These are phyloP conservation scores for Ovibos moschatus DNA, from an alignment of 2,113 vertebrate genomes.

Conservation along the genomic window DNA sequence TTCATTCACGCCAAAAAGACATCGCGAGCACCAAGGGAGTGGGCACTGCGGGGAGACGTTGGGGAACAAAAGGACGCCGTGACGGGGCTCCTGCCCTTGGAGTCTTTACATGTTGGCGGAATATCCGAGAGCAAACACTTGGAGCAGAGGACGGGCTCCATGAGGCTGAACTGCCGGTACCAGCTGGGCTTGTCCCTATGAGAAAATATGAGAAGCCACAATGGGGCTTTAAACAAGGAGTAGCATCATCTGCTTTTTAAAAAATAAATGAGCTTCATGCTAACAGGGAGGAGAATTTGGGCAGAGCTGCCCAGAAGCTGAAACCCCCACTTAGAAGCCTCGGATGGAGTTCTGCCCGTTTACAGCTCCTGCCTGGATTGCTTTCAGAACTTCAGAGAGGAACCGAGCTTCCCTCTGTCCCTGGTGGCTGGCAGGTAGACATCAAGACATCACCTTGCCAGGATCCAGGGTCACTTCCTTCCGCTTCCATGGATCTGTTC, in stretches of 20 bases:
- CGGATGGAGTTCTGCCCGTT: neutral
- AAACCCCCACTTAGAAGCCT: neutral
- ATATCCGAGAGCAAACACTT: neutral
- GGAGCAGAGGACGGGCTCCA: neutral
- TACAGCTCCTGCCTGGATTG: neutral
- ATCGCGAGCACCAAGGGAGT: too few species aligned
- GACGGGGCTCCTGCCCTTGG: neutral
- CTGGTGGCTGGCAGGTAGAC: neutral
- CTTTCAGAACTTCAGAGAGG: neutral
- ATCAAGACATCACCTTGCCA: neutral
- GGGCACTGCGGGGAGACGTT: rapidly evolving
- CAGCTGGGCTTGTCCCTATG: neutral
- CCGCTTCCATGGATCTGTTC: neutral
- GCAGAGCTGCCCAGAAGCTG: neutral
- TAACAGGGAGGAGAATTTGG: neutral
- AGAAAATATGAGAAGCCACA: neutral
- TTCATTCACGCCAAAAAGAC: neutral
- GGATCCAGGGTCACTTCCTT: neutral
- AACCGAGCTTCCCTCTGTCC: neutral
- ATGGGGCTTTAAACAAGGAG: neutral
- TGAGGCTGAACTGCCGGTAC: neutral
- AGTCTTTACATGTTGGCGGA: rapidly evolving
- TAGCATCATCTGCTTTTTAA: neutral
- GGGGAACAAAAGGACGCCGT: neutral
- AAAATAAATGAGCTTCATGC: neutral